Evolutionary conservation across 92 coral and sea anemone species (phyloP), one percentile per base, ranked within the genome.

Genomic region (Montipora capitata): DNA sequence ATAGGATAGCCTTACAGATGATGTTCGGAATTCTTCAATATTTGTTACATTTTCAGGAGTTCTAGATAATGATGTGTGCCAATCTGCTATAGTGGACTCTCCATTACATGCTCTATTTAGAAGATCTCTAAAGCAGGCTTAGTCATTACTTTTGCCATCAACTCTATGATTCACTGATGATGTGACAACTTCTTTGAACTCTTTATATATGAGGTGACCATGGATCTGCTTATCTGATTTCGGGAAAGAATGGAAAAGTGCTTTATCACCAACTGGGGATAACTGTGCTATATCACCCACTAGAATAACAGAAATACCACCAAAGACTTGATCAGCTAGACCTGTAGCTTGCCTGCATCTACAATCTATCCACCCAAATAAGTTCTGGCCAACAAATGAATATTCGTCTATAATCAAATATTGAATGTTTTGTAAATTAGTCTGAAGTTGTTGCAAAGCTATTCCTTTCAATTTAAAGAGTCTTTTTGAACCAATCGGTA

Each of bases 141-240:
- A 92, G 20, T 87, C 85, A 7, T 63, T 71, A 18, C 15, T 86
- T 15, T 83, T 42, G 59, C 93, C 91, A 73, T 77, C 64, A 78
- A 91, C 96, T 88, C 93, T 94, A 84, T 94, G 96, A 88, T 94
- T 94, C 15, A 83, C 92, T 74, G 92, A 40, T 52, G 90, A 93
- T 48, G 87, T 51, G 58, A 93, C 94, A 66, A 88, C 94, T 74
- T 90, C 16, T 90, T 93, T 86, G 57, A 92, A 89, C 87, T 92
- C 66, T 83, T 92, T 66, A 82, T 85, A 93, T 68, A 90, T 90
- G 48, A 81, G 80, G 56, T 76, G 82, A 35, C 94, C 96, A 73
- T 89, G 86, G 44, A 72, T 81, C 17, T 84, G 92, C 67, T 90
- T 88, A 49, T 86, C 92, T 81, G 89, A 41, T 82, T 90, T 87